phyloP scores from a whole-genome alignment of 2,797 vertebrate species.

The Champsocephalus gunnari region DNA sequence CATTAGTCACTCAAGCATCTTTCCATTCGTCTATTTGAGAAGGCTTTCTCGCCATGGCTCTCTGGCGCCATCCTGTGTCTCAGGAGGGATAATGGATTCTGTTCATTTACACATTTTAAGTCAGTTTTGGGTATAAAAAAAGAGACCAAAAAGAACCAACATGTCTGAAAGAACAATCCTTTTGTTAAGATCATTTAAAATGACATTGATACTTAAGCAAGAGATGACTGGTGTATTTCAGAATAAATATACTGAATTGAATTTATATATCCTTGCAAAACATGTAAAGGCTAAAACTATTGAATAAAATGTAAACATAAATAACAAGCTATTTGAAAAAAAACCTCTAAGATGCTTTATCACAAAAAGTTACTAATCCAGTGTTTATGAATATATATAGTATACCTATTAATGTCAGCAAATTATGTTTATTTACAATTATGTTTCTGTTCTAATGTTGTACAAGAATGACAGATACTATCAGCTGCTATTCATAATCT shows the following conservation, averaged over 20 bases:
- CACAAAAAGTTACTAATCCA: not conserved
- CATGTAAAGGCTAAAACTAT: not conserved
- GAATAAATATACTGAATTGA: not conserved
- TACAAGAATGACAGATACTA: not conserved
- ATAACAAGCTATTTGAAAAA: not conserved
- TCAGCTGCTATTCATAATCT: not conserved
- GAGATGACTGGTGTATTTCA: not conserved
- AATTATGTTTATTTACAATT: not conserved
- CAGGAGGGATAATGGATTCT: constrained; percentile 46
- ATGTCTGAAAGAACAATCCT: not conserved
- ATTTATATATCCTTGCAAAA: not conserved
- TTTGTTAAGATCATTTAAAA: not conserved
- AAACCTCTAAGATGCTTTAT: not conserved
- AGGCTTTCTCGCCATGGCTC: constrained; percentile 56
- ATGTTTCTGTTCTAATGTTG: not conserved
- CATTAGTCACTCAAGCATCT: constrained; percentile 2
- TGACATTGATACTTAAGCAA: not conserved
- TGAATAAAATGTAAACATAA: not conserved
- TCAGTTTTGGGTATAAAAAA: not conserved
- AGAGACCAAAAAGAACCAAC: not conserved
- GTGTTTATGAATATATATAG: too few species aligned
- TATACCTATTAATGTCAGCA: not conserved
- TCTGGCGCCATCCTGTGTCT: constrained; percentile 84
- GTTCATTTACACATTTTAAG: constrained; percentile 17
- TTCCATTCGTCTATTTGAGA: constrained; percentile 9